A percentile compares a stretch with the other conserved stretches of the same genome.
Conservation (phyloP, 2,888 invertebrate genomes). For the Hirtodrosophila alboralis region DNA sequence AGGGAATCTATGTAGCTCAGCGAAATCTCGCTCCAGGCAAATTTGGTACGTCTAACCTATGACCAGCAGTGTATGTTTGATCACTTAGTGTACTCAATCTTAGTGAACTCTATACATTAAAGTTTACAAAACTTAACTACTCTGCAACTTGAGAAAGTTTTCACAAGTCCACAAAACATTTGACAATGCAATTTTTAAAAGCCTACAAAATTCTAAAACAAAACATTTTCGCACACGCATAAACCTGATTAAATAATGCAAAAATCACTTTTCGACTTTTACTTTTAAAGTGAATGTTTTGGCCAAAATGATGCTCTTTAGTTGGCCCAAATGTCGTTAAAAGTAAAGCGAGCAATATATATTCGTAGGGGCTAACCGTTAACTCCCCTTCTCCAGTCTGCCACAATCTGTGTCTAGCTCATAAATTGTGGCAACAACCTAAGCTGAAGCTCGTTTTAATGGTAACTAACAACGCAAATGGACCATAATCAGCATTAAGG, state of each 20-base stretch:
- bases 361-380: slow-evolving; percentile 13
- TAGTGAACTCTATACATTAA: too few relatives aligned
- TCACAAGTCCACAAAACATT: slow-evolving; percentile 1
- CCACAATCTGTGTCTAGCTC: slow-evolving; percentile 24
- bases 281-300: slow-evolving; percentile 51
- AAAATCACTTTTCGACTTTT: slow-evolving; percentile 40
- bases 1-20: too few relatives aligned
- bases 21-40: too few relatives aligned
- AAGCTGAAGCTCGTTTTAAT: slow-evolving; percentile 20
- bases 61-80: too few relatives aligned
- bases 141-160: slow-evolving; percentile 47
- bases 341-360: slow-evolving; percentile 13
- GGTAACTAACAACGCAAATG: slow-evolving; percentile 44
- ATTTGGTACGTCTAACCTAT: too few relatives aligned
- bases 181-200: slow-evolving; percentile 10
- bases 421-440: slow-evolving; percentile 40
- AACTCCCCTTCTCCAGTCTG: slow-evolving; percentile 15
- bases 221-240: slow-evolving; percentile 49
- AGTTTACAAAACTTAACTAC: background rate
- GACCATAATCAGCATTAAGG: slow-evolving; percentile 46
- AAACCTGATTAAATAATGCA: slow-evolving; percentile 31
- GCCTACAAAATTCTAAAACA: slow-evolving; percentile 42
- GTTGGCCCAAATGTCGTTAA: slow-evolving; percentile 26
- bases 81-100: too few relatives aligned
- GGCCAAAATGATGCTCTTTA: slow-evolving; percentile 27